These are phyloP conservation scores for Physella acuta DNA, from an alignment of 1,140 invertebrate species.

Conservation along the genomic window DNA sequence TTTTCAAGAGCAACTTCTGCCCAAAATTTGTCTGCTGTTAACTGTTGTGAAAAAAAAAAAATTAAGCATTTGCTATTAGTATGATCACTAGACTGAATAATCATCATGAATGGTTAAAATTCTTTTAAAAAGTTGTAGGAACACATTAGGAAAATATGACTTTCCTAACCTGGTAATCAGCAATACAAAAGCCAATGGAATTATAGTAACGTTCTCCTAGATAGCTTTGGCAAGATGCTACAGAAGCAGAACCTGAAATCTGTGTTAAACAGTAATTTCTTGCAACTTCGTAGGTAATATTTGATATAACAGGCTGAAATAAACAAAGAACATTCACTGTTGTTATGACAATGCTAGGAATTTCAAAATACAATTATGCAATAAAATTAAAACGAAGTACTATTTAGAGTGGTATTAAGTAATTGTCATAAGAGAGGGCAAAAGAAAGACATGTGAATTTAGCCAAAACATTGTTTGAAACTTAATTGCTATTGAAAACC, in stretches of 20 bases:
- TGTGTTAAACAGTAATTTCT: slow-evolving; percentile 10
- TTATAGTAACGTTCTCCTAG: slow-evolving; percentile 6
- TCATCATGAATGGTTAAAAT: too few species aligned
- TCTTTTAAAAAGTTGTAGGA: too few species aligned
- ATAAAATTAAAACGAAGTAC: too few species aligned
- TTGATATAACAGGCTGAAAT: neutral
- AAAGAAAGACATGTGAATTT: too few species aligned
- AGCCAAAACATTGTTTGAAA: too few species aligned
- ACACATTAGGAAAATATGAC: neutral
- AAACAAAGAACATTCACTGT: too few species aligned
- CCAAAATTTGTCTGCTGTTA: slow-evolving; percentile 39
- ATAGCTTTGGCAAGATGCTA: slow-evolving; percentile 3
- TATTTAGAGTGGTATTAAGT: too few species aligned
- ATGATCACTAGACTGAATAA: too few species aligned
- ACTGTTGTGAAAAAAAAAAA: slow-evolving; percentile 23
- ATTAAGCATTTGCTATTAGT: neutral
- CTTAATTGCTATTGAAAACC: too few species aligned
- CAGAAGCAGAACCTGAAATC: slow-evolving; percentile 3
- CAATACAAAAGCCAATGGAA: slow-evolving; percentile 16
- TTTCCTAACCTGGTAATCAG: slow-evolving; percentile 25
- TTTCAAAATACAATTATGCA: too few species aligned
- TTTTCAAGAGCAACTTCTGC: slow-evolving; percentile 32
- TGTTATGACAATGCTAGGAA: too few species aligned
- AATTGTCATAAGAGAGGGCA: too few species aligned
- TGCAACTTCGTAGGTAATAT: slow-evolving; percentile 24